Percentiles rank a stretch among this genome's conserved stretches.
These are phyloP conservation scores for Gallinago paraguaiae DNA, from an alignment of 2,113 vertebrate species.

Conservation along the genomic window DNA sequence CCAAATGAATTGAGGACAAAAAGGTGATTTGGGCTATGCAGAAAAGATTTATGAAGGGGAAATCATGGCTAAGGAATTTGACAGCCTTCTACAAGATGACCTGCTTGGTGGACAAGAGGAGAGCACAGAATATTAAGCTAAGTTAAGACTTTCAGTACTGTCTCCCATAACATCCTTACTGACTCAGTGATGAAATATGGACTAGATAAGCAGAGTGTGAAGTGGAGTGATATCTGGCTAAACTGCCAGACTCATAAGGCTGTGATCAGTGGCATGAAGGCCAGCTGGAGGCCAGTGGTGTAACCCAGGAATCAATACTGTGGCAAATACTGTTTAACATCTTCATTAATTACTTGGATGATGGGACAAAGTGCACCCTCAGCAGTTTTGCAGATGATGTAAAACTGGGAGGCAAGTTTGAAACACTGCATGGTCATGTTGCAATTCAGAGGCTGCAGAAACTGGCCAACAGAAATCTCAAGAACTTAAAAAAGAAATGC, in stretches of 20 bases:
- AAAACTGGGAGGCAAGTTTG: not conserved
- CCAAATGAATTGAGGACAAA: not conserved
- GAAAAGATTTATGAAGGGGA: not conserved
- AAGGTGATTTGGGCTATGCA: not conserved
- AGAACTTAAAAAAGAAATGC: not conserved
- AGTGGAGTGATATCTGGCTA: not conserved
- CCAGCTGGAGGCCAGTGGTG: not conserved
- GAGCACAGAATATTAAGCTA: not conserved
- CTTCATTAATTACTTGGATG: not conserved
- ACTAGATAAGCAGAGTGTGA: not conserved
- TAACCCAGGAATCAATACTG: not conserved
- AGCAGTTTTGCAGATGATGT: not conserved
- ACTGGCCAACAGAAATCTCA: not conserved
- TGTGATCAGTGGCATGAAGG: not conserved
- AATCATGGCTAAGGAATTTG: not conserved
- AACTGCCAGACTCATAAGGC: not conserved
- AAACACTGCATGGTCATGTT: not conserved
- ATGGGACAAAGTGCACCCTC: not conserved
- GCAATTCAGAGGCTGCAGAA: not conserved
- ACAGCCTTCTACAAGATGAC: not conserved
- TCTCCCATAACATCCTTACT: not conserved
- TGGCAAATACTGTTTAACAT: not conserved
- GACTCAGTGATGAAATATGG: not conserved
- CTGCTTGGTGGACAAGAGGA: not conserved
- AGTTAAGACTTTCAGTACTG: not conserved